Percentiles rank a stretch among this genome's conserved stretches.
Evolutionary conservation across 2,113 vertebrate genomes (phyloP).

Genomic region (Pica pica): DNA sequence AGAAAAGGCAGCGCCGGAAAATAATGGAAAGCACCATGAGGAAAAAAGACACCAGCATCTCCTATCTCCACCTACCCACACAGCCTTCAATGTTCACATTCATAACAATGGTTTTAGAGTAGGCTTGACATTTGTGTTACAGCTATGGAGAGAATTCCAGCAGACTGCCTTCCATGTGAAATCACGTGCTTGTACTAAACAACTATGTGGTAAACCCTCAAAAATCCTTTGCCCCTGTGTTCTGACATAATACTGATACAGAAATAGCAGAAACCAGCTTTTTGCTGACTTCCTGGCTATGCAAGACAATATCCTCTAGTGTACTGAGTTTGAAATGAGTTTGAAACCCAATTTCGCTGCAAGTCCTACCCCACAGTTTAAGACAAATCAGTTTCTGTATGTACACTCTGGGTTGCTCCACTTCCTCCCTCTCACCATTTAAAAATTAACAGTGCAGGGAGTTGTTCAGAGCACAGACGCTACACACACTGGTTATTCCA

Average conservation of each 20-base stretch:
- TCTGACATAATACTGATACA: not conserved
- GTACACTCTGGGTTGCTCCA: not conserved
- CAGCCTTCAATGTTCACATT: accelerated
- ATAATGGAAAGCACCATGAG: not conserved
- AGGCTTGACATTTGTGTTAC: not conserved
- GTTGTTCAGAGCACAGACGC: not conserved
- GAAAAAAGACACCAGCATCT: not conserved
- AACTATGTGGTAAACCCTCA: not conserved
- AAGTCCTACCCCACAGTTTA: not conserved
- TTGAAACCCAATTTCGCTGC: not conserved
- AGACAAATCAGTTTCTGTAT: not conserved
- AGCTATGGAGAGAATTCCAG: not conserved
- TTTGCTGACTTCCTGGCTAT: not conserved
- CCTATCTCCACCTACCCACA: not conserved
- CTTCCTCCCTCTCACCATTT: not conserved
- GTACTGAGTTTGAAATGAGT: not conserved
- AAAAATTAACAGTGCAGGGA: not conserved
- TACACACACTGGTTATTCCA: not conserved
- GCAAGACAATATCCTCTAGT: not conserved
- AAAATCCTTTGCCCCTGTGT: not conserved
- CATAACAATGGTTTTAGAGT: not conserved
- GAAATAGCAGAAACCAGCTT: not conserved
- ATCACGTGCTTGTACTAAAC: not conserved
- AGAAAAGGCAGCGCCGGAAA: not conserved
- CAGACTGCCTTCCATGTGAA: not conserved